Base-by-base conservation (phyloP, 1,140 invertebrate species). In the Ladona fulva region DNA sequence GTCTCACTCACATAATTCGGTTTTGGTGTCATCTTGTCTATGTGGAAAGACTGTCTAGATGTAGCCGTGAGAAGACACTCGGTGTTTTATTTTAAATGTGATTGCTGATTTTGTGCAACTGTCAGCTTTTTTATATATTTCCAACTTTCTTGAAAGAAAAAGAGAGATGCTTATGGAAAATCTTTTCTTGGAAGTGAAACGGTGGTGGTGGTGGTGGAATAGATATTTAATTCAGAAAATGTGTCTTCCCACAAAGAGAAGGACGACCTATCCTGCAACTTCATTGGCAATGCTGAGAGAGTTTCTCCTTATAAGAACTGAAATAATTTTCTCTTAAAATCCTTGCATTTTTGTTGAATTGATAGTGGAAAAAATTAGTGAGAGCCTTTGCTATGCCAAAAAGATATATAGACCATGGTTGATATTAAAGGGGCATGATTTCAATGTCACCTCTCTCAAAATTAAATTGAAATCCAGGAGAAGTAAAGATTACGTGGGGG, bases 231-330 rank as follows among this genome's bases (percentile, higher is more conserved):
- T 86, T 91, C 92, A 93, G 92, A 93, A 93, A 93, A 93, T 93
- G 91, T 93, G 92, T 93, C 92, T 93, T 93, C 90, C 91, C 91
- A 92, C 91, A 91, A 75, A 75, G 52, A 75, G 74, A 75, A 75
- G 29, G 24, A 75, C 37, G 24, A 75, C 37, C 74, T 25, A 75
- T 75, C 24, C 37, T 75, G 74, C 74, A 75, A 75, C 16, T 74
- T 24, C 24, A 75, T 24, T 75, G 52, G 52, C 52, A 66, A 66
- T 66, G 52, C 52, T 66, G 52, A 66, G 52, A 66, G 52, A 66
- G 52, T 66, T 66, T 66, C 52, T 66, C 52, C 52, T 19, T 6
- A 22, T 66, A 66, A 66, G n/a, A 22, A 66, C 29, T 37, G 8
- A 37, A 37, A 37, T 37, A 37, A 37, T 37, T 37, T 37, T 37